These are phyloP conservation scores for Petrocephalus microphthalmus DNA, from an alignment of 2,113 vertebrate genomes.

Conservation along the genomic window DNA sequence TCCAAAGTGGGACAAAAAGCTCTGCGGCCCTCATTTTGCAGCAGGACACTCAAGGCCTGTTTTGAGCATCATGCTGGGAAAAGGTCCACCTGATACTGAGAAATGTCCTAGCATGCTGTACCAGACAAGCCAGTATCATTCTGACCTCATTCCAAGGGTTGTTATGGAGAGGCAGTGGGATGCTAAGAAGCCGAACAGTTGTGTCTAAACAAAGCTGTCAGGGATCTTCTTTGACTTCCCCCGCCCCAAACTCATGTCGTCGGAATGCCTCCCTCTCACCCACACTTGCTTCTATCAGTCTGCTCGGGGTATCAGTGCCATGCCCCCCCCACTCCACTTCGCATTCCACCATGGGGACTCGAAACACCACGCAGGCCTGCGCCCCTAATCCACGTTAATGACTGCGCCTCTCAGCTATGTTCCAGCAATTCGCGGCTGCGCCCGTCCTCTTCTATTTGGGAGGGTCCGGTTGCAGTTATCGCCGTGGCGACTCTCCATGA, in stretches of 20 bases:
- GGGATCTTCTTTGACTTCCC: neutral
- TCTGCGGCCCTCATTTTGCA: neutral
- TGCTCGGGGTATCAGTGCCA: conserved; percentile 31
- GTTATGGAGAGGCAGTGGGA: neutral
- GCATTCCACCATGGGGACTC: conserved; percentile 37
- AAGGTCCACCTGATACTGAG: neutral
- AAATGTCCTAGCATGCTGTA: neutral
- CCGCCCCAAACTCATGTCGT: neutral
- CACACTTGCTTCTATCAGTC: conserved; percentile 41
- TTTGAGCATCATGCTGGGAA: neutral
- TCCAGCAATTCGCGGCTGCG: conserved; percentile 22
- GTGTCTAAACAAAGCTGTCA: neutral
- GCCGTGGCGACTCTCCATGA: neutral
- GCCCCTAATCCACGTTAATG: conserved; percentile 55
- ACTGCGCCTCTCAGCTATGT: conserved; percentile 41
- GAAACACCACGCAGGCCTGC: conserved; percentile 23
- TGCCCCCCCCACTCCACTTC: neutral
- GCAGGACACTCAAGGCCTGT: neutral
- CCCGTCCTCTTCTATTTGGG: neutral
- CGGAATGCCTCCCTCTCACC: neutral
- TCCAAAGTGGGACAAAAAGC: neutral
- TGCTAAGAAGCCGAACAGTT: neutral
- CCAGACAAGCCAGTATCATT: neutral
- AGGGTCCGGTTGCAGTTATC: neutral
- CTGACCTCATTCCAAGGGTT: neutral